Evolutionary conservation across 1,140 invertebrate genomes (phyloP), one percentile per base, ranked within the genome.

Genomic region (Drosophila albomicans): DNA sequence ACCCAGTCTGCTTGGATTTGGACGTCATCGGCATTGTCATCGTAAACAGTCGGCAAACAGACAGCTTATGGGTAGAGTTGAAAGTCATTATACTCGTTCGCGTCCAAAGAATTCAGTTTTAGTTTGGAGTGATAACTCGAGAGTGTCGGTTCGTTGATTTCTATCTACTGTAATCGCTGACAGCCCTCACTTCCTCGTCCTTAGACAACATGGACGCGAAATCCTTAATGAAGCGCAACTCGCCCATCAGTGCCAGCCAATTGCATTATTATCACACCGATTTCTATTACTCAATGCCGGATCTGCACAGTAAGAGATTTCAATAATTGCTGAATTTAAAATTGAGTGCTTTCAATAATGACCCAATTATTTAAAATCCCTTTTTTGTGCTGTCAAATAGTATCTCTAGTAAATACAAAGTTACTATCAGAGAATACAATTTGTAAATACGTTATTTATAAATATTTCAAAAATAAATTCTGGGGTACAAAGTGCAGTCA

Each of bases 211-310:
- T 87, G 82, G 43, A 73, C 1, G 76, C 54, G 16, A 75, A 79
- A 38, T 68, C 72, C 11, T 48, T 68, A 25, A 70, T 79, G 48
- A 89, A 84, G 13, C 64, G 78, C 15, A 57, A 46, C 13, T 75
- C 74, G 1, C 74, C 78, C 2, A 78, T 81, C 1, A 88, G 84
- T 71, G 70, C 80, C 0, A 69, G 75, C 15, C 85, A 88, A 69
- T 48, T 88, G 70, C 90, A 91, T 64, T 91, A 91, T 57, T 91
- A 91, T 70, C 90, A 91, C 61, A 90, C 90, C 63, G 90, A 91
- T 73, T 88, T 91, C 49, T 91, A 90, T 20, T 91, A 91, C 51
- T 91, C 90, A 7, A 90, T 91, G 90, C 81, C 90, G n/a, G 77
- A 90, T 30, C 64, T 91, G 41, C 52, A 78, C 32, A 91, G 90